phyloP scores from a whole-genome alignment of 2,797 vertebrate genomes.

The Bovichtus variegatus region DNA sequence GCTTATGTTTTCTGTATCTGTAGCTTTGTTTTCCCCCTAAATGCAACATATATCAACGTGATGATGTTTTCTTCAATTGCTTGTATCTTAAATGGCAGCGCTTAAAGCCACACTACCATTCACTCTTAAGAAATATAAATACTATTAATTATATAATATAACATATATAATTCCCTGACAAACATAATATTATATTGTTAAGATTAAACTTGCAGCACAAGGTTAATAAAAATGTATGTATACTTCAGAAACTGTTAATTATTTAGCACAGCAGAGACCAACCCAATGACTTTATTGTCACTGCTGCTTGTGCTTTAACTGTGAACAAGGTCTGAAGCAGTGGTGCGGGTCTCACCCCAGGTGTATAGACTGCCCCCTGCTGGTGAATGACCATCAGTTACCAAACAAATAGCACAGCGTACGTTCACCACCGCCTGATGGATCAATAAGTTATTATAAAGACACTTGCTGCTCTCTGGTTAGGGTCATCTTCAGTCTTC shows the following conservation, averaged over 20 bases:
- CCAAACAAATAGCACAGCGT: neutral
- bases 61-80: too few species aligned
- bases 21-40: too few species aligned
- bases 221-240: neutral
- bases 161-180: neutral
- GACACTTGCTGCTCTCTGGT: neutral
- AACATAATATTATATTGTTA: neutral
- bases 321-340: too few species aligned
- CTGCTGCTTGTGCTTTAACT: neutral
- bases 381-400: constrained; percentile 8
- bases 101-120: too few species aligned
- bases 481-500: neutral
- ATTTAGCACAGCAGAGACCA: neutral
- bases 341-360: neutral
- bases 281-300: neutral
- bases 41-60: too few species aligned
- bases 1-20: too few species aligned
- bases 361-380: constrained; percentile 36
- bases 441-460: constrained; percentile 18
- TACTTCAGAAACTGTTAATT: neutral
- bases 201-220: neutral
- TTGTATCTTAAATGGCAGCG: too few species aligned
- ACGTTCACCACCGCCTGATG: neutral
- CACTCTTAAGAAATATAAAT: neutral
- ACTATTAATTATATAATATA: neutral